Percentiles rank a stretch among this genome's conserved stretches.
These are phyloP conservation scores for Temnothorax unifasciatus DNA, from an alignment of 2,888 invertebrate genomes.

Conservation along the genomic window DNA sequence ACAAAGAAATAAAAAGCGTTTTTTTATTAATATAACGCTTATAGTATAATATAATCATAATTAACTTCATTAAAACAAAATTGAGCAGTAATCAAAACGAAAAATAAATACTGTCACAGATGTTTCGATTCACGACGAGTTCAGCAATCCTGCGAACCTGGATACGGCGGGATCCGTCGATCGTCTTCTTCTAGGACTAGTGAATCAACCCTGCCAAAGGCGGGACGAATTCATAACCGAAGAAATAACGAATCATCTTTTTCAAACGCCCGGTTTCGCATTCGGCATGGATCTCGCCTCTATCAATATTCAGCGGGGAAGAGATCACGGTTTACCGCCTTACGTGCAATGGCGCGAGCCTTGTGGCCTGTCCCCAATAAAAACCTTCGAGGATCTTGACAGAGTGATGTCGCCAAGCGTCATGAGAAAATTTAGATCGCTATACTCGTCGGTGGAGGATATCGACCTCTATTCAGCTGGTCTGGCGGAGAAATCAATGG, in stretches of 20 bases:
- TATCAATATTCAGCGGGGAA: slow-evolving; percentile 94
- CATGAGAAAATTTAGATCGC: slow-evolving; percentile 88
- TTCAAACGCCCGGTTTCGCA: slow-evolving; percentile 90
- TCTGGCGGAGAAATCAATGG: slow-evolving; percentile 93
- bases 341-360: slow-evolving; percentile 94
- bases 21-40: background rate
- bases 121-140: slow-evolving; percentile 93
- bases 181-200: slow-evolving; percentile 92
- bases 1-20: background rate
- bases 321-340: slow-evolving; percentile 94
- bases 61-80: background rate
- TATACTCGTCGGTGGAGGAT: slow-evolving; percentile 91
- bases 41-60: background rate
- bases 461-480: slow-evolving; percentile 95
- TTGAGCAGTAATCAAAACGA: background rate
- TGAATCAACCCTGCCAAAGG: slow-evolving; percentile 92
- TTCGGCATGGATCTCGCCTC: slow-evolving; percentile 96
- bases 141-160: slow-evolving; percentile 89
- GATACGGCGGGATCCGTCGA: slow-evolving; percentile 94
- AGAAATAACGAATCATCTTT: slow-evolving; percentile 94
- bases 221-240: slow-evolving; percentile 94
- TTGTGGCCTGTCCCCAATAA: slow-evolving; percentile 91
- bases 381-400: slow-evolving; percentile 91
- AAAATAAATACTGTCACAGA: slow-evolving; percentile 87
- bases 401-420: slow-evolving; percentile 90